phyloP scores from a whole-genome alignment of 2,888 invertebrate genomes.

The Anthophora plumipes region DNA sequence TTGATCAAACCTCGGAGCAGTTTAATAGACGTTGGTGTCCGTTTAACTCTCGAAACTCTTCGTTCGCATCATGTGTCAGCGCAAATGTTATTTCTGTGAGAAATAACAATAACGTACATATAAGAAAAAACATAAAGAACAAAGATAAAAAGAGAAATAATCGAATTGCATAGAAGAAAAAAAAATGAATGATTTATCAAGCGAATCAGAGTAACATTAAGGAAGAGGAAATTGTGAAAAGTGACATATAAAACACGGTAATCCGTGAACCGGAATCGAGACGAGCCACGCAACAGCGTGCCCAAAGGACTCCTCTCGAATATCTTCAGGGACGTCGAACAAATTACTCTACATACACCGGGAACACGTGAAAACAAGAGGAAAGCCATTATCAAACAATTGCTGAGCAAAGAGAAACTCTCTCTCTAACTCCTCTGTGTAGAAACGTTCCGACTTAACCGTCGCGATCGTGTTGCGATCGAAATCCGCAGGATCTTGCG shows the following conservation, averaged over 20 bases:
- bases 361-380: conserved; percentile 1
- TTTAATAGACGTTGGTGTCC: conserved; percentile 12
- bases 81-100: neutral
- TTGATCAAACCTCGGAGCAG: conserved; percentile 32
- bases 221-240: neutral
- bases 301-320: neutral
- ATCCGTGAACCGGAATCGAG: conserved; percentile 15
- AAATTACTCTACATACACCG: conserved; percentile 4
- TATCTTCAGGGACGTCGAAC: conserved; percentile 2
- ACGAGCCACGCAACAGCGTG: neutral
- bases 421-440: neutral
- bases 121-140: too few relatives aligned
- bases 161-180: neutral
- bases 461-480: conserved; percentile 33
- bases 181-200: neutral
- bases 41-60: conserved; percentile 7
- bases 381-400: conserved; percentile 22
- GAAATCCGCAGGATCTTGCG: conserved; percentile 38
- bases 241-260: neutral
- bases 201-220: neutral
- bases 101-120: neutral
- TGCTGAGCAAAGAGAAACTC: neutral
- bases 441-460: neutral
- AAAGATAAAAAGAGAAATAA: too few relatives aligned
- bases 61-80: neutral